phyloP scores from a whole-genome alignment of 2,888 invertebrate species.

The Drosophila percnosoma region DNA sequence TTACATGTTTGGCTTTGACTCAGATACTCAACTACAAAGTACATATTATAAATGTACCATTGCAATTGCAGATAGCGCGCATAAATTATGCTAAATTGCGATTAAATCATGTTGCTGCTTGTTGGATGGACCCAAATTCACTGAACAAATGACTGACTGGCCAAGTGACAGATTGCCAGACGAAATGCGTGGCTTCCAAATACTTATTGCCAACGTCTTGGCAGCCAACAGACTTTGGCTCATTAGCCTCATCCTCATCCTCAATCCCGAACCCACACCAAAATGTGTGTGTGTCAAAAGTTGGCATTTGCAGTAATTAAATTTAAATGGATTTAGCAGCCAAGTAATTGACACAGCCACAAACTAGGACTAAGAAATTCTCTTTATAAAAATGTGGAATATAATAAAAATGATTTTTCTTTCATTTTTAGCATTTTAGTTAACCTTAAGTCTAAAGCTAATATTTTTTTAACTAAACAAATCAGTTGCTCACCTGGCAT shows the following conservation, averaged over 20 bases:
- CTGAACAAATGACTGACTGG: slow-evolving; percentile 29
- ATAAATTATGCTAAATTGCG: slow-evolving; percentile 56
- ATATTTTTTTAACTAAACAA: not conserved
- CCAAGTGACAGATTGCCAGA: slow-evolving; percentile 29
- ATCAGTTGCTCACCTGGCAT: not conserved
- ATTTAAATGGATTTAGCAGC: slow-evolving; percentile 69
- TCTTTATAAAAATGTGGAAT: not conserved
- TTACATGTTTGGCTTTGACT: slow-evolving; percentile 21
- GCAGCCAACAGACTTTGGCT: slow-evolving; percentile 46
- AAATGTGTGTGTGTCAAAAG: slow-evolving; percentile 58
- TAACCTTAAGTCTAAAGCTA: not conserved
- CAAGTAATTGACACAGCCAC: slow-evolving; percentile 19
- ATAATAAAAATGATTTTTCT: not conserved
- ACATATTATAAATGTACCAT: not conserved
- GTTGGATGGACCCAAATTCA: slow-evolving; percentile 3
- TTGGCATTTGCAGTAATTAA: slow-evolving; percentile 73
- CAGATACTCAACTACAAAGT: not conserved
- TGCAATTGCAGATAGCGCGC: slow-evolving; percentile 25
- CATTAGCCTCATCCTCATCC: slow-evolving; percentile 34
- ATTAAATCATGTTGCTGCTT: slow-evolving; percentile 38
- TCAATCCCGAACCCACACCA: not conserved
- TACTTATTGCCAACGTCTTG: slow-evolving; percentile 46
- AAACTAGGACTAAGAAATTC: not conserved
- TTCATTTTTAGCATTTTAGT: not conserved
- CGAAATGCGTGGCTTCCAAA: slow-evolving; percentile 17